Base-by-base conservation (phyloP, 2,113 vertebrate genomes). In the Cyprinodon variegatus region DNA sequence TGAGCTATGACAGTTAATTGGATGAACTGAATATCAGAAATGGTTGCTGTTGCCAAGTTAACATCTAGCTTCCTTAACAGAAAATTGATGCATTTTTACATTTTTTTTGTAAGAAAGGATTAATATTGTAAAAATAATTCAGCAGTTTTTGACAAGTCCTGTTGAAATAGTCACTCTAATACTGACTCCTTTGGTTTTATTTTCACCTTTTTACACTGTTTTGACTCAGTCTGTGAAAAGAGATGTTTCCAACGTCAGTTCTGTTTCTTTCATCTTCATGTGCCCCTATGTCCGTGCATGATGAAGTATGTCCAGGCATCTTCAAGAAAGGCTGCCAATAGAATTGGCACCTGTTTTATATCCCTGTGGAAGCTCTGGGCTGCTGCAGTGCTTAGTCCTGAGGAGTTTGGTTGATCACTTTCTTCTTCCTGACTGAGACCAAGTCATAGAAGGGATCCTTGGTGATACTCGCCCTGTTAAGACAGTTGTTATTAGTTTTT, bases 391-490 rank as follows among this genome's bases (percentile, higher is more conserved):
- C 53, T 81, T 85, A 93, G 50, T 94, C 91, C 59, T 92, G 84
- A 9, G 82, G 63, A 11, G 79, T 81, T 45, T 92, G 90, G 85
- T 88, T 95, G 86, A 96, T 95, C n/a, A 97, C 94, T 88, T 97
- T 98, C 91, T 95, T 97, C 92, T 98, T 99, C 62, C 96, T 94
- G 15, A 96, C 91, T 3, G 96, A 95, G 17, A 99, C 94, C 76
- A 98, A 90, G 85, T 99, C 97, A 4, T 97, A 99, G 93, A 98
- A 98, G 1, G 98, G 98, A 78, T 97, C 95, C 17, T 95, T 96
- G 67, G 96, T 97, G 88, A 99, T 98, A 70, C 97, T 98, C 15
- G 96, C 97, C 74, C 98, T 99, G 91, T 77, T 61, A 53, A 43
- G 13, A 64, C 11, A 17, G 36, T 12, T 1, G 4, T 45, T 0